Evolutionary conservation across 1,140 invertebrate genomes (phyloP).

Genomic region (Drosophila kepulauana): DNA sequence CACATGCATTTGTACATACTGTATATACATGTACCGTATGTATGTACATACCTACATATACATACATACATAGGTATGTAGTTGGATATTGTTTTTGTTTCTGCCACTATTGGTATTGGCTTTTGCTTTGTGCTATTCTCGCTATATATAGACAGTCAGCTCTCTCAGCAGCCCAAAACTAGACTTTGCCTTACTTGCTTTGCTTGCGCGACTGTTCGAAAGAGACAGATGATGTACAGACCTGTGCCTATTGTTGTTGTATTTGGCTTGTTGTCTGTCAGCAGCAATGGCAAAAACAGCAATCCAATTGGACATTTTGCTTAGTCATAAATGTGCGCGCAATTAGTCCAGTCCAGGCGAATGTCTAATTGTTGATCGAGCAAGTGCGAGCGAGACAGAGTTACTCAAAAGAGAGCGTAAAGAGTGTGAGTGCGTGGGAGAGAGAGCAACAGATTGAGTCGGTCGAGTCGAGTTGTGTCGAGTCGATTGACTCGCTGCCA

Average conservation of each 20-base stretch:
- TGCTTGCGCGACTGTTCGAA: background rate
- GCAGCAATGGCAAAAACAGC: constrained; percentile 19
- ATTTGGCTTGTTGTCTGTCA: constrained; percentile 11
- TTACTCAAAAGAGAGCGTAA: background rate
- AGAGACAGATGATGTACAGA: constrained; percentile 2
- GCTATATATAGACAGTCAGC: constrained; percentile 64
- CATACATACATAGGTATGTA: constrained; percentile 11
- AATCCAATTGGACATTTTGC: constrained; percentile 58
- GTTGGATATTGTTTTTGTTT: constrained; percentile 57
- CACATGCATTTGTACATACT: background rate
- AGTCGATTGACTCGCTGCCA: constrained; percentile 25
- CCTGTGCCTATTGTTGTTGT: constrained; percentile 2
- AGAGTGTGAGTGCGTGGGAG: constrained; percentile 35
- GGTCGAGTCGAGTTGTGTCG: constrained; percentile 2
- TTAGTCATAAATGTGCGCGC: constrained; percentile 75
- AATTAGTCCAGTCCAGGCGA: constrained; percentile 63
- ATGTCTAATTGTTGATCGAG: constrained; percentile 42
- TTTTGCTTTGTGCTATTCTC: constrained; percentile 45
- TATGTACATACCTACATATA: constrained; percentile 6
- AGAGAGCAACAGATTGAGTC: constrained; percentile 25
- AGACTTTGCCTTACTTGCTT: constrained; percentile 46
- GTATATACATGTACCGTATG: constrained; percentile 5
- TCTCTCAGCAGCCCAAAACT: constrained; percentile 46
- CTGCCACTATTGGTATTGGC: constrained; percentile 14
- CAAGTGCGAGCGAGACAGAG: constrained; percentile 1